Evolutionary conservation across 2,113 vertebrate genomes (phyloP).

Genomic region (Uria lomvia): DNA sequence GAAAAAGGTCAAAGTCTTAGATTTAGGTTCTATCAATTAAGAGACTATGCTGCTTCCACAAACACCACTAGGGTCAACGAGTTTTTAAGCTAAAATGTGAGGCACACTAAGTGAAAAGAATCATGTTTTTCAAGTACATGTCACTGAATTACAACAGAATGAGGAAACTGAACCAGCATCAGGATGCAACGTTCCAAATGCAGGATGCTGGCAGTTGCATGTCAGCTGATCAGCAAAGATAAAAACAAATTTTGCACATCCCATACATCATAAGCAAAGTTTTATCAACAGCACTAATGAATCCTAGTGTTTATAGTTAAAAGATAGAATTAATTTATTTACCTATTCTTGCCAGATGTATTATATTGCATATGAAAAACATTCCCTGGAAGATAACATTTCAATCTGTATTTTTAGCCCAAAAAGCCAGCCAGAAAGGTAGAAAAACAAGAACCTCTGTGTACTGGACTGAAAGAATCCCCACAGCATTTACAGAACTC

Average conservation of each 20-base stretch:
- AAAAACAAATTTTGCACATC: background rate
- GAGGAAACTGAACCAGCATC: background rate
- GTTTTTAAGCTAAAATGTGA: background rate
- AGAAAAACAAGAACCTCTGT: rapidly evolving
- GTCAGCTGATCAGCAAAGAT: background rate
- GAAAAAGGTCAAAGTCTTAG: background rate
- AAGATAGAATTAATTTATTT: background rate
- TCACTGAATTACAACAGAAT: background rate
- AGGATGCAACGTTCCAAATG: background rate
- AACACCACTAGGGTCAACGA: background rate
- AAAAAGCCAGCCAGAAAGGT: background rate
- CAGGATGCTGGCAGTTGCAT: background rate
- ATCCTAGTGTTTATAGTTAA: background rate
- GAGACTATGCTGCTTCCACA: background rate
- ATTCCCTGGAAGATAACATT: background rate
- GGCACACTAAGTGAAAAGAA: background rate
- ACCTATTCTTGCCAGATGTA: background rate
- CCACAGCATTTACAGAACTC: background rate
- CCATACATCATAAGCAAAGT: background rate
- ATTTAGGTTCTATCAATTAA: background rate
- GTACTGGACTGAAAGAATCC: background rate
- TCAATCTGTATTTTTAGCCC: background rate
- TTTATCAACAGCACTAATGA: background rate
- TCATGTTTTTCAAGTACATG: background rate
- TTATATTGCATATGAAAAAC: background rate